Percentiles rank a stretch among this genome's conserved stretches.
Conservation (phyloP, 2,113 vertebrate species). For the Hypanus sabinus region DNA sequence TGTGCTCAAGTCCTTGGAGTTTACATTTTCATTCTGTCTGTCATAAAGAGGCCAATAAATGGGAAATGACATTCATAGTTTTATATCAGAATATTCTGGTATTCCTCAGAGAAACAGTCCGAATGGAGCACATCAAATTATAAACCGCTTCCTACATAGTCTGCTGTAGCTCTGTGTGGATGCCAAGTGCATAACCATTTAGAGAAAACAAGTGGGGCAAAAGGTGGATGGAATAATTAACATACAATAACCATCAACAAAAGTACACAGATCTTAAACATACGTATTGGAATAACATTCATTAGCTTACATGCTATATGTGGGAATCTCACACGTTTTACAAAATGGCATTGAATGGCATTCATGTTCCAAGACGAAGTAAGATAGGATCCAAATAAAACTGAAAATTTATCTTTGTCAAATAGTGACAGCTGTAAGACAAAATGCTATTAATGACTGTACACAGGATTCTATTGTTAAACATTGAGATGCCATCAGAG, state of each 20-base stretch:
- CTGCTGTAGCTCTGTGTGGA: not conserved
- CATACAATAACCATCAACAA: not conserved
- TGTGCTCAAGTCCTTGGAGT: not conserved
- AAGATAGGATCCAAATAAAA: not conserved
- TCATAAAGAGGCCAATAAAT: not conserved
- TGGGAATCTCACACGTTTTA: not conserved
- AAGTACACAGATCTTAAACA: not conserved
- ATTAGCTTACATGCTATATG: not conserved
- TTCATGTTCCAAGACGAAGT: not conserved
- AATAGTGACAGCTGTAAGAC: not conserved
- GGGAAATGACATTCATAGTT: slow-evolving; percentile 25
- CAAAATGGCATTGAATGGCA: not conserved
- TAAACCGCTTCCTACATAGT: not conserved
- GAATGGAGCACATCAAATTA: slow-evolving; percentile 9
- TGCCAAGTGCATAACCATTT: not conserved
- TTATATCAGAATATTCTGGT: not conserved
- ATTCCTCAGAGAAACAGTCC: slow-evolving; percentile 4
- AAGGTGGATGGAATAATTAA: not conserved
- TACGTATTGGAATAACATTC: not conserved
- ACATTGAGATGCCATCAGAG: not conserved
- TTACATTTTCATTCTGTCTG: not conserved
- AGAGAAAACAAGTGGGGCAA: not conserved
- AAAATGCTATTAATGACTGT: slow-evolving; percentile 13
- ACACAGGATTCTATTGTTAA: not conserved
- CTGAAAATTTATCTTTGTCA: slow-evolving; percentile 1